A percentile compares a stretch with the other conserved stretches of the same genome.
Conservation (phyloP, 2,888 invertebrate genomes). For the Acanthosepion pharaonis region DNA sequence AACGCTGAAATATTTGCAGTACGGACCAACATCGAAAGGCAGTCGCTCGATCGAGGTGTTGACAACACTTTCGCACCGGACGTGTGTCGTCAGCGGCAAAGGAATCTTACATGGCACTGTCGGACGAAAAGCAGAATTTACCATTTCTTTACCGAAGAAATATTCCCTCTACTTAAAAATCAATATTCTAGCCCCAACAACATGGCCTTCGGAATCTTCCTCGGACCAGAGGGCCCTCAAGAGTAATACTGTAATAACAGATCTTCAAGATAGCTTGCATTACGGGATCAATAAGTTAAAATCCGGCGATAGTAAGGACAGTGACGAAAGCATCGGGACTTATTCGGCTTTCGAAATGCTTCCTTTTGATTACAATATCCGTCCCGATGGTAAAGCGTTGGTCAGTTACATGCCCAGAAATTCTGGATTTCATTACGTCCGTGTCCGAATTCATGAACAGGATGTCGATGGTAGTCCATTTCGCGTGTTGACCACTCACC, state of each 20-base stretch:
- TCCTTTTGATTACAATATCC: conserved; percentile 65
- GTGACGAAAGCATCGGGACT: neutral
- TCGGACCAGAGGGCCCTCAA: neutral
- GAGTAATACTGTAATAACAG: neutral
- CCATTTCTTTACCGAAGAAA: conserved; percentile 54
- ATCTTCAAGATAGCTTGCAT: neutral
- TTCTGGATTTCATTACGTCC: conserved; percentile 64
- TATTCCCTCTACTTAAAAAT: neutral
- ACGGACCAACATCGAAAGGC: neutral
- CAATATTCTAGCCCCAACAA: conserved; percentile 1
- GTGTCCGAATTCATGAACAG: conserved; percentile 62
- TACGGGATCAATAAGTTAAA: neutral
- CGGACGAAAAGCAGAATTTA: conserved; percentile 70
- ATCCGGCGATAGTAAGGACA: neutral
- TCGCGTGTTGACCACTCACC: conserved; percentile 13
- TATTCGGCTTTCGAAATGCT: conserved; percentile 55
- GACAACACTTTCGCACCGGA: too few relatives aligned
- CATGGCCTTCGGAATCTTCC: neutral
- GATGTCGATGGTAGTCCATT: conserved; percentile 68
- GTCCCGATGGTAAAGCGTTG: conserved; percentile 64
- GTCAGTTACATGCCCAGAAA: conserved; percentile 66
- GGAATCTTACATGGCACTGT: conserved; percentile 71
- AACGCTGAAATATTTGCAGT: neutral
- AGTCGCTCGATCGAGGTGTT: neutral
- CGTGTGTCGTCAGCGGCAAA: conserved; percentile 68